Percentiles rank a stretch among this genome's conserved stretches.
These are phyloP conservation scores for Ceratina australensis DNA, from an alignment of 1,140 invertebrate genomes.

Conservation along the genomic window DNA sequence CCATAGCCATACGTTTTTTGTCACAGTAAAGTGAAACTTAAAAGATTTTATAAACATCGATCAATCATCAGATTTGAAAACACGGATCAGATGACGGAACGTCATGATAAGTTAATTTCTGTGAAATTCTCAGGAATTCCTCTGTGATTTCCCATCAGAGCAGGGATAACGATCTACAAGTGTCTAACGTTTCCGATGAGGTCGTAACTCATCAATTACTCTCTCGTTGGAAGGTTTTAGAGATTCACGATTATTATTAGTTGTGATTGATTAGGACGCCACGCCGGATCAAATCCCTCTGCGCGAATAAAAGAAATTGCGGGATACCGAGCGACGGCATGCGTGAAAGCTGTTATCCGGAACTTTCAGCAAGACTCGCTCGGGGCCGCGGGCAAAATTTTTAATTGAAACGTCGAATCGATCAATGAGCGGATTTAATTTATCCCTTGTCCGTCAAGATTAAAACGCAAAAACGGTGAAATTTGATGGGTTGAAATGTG, in stretches of 20 bases:
- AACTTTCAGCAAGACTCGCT: constrained; percentile 16
- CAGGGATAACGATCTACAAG: not conserved
- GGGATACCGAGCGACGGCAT: no score
- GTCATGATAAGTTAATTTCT: not conserved
- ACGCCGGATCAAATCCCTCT: constrained; percentile 33
- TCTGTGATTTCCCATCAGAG: no score
- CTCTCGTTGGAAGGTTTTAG: not conserved
- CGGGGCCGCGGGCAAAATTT: not conserved
- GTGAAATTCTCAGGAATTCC: not conserved
- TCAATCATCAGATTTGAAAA: not conserved
- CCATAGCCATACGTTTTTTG: not conserved
- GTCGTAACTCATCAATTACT: constrained; percentile 24
- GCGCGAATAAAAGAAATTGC: constrained; percentile 17
- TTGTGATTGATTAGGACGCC: constrained; percentile 31
- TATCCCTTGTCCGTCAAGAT: not conserved
- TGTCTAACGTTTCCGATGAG: not conserved
- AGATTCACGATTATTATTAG: constrained; percentile 23
- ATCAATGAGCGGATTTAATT: constrained; percentile 17
- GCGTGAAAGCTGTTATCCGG: constrained; percentile 49
- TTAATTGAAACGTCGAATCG: constrained; percentile 2
- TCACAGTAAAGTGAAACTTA: not conserved
- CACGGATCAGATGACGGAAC: no score
- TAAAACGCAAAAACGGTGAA: not conserved
- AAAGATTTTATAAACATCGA: not conserved
- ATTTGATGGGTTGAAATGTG: not conserved